Percentiles rank a stretch among this genome's conserved stretches.
These are phyloP conservation scores for Mirza zaza DNA, from an alignment of 2,113 vertebrate genomes.

Conservation along the genomic window DNA sequence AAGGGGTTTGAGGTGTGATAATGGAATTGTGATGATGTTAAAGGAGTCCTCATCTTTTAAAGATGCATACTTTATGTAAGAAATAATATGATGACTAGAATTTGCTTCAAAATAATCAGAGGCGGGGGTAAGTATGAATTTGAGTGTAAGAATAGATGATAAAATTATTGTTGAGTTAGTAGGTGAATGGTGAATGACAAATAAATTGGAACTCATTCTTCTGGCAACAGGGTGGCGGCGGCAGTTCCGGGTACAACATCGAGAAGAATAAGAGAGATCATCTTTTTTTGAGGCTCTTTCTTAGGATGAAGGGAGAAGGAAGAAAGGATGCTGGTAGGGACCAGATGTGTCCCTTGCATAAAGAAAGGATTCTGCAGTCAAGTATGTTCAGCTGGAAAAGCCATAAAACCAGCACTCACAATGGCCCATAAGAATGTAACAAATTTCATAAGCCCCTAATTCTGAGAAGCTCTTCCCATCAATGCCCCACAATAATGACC, in stretches of 20 bases:
- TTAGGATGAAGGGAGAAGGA: background rate
- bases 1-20: background rate
- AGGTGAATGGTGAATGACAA: background rate
- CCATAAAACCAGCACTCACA: background rate
- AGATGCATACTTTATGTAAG: background rate
- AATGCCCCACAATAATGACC: background rate
- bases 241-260: background rate
- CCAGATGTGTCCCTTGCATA: background rate
- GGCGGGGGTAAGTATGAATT: background rate
- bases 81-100: background rate
- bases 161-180: background rate
- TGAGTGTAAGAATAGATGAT: background rate
- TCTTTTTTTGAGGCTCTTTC: background rate
- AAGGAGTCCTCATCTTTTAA: constrained; percentile 8
- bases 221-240: background rate
- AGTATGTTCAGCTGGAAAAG: background rate
- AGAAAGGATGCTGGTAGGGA: background rate
- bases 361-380: background rate
- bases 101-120: constrained; percentile 25
- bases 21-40: background rate
- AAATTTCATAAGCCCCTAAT: background rate
- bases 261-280: background rate
- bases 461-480: background rate
- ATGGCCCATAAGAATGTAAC: background rate
- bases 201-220: background rate